Conservation (phyloP, 2,888 invertebrate genomes). For the Acanthosepion pharaonis region DNA sequence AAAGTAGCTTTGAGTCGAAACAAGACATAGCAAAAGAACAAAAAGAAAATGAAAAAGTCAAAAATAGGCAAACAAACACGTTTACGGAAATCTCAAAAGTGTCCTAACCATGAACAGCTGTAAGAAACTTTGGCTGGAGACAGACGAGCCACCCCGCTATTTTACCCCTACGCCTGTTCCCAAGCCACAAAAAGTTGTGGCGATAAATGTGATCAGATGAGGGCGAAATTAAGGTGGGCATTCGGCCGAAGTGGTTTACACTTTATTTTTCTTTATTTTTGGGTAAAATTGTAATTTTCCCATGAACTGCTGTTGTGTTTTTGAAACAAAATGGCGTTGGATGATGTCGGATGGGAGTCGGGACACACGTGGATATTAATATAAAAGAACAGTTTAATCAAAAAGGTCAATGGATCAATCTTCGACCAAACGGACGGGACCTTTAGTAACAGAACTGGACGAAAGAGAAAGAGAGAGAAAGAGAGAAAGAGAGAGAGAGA, state of each 20-base stretch:
- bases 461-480: neutral
- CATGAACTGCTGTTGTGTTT: neutral
- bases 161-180: neutral
- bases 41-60: neutral
- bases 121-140: neutral
- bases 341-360: neutral
- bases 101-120: neutral
- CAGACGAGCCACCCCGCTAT: neutral
- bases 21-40: neutral
- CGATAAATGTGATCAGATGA: constrained; percentile 2
- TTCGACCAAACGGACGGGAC: neutral
- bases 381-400: constrained; percentile 14
- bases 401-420: neutral
- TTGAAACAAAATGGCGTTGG: neutral
- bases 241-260: neutral
- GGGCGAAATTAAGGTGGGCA: neutral
- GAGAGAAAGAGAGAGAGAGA: too few relatives aligned
- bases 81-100: neutral
- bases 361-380: neutral
- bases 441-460: neutral
- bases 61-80: neutral
- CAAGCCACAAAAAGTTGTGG: neutral
- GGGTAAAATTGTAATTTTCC: neutral
- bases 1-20: too few relatives aligned
- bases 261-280: neutral